Evolutionary conservation across 2,888 invertebrate genomes (phyloP), one percentile per base, ranked within the genome.

Genomic region (Melinaea marsaeus): DNA sequence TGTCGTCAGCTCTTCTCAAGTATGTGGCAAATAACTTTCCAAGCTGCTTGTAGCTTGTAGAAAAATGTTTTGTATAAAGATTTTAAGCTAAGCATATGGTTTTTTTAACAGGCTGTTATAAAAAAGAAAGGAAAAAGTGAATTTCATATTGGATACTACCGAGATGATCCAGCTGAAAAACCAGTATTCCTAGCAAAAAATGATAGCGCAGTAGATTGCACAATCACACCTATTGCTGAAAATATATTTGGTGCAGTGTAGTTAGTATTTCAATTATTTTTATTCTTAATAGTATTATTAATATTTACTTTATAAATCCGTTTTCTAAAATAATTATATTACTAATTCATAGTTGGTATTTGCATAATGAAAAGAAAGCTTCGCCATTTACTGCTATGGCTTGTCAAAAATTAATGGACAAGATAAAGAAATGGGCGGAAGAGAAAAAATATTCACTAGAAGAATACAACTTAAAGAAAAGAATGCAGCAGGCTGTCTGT

Each of bases 71-170:
- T 22, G 22, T 22, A 22, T 22, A 22, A 22, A 22, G 22, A 22
- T 22, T 22, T 22, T 22, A 22, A 22, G 22, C 22, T 22, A 22
- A 22, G 22, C 22, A 22, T 51, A 32, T 32, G 2, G n/a, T 48
- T 32, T 51, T 13, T 72, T 85, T 90, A 22, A 59, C 79, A 94
- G 93, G 95, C 96, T 2, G 88, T 96, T 51, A 81, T 97, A 58
- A 94, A 93, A 79, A 93, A 92, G 33, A 93, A 94, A 76, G 92
- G 93, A 58, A 92, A 92, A 58, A 93, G 93, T 64, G 94, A 95
- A 67, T 94, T 94, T 71, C 98, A 98, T 80, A 94, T 97, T 75
- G 98, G 98, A 5, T 98, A 98, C 84, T 98, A 94, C 91, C 93
- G 97, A 76, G 98, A 98, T 88, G 93, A 93, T 66, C 96, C 96